Evolutionary conservation across 2,888 invertebrate species (phyloP).

Genomic region (Sericinus montela): DNA sequence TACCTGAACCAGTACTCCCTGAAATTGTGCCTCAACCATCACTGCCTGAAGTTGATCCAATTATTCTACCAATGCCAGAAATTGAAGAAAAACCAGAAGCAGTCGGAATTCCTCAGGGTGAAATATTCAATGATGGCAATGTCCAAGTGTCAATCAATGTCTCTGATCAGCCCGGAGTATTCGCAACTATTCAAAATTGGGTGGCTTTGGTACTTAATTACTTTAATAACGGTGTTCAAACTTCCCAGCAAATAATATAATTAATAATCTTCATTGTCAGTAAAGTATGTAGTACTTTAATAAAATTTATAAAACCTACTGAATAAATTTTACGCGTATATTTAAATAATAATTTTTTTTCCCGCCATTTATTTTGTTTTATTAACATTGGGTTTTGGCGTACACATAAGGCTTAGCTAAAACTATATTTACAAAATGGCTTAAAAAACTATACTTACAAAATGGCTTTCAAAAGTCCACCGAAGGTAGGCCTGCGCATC

Average conservation of each 20-base stretch:
- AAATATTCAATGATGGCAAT: slow-evolving; percentile 52
- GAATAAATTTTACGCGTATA: no score
- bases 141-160: slow-evolving; percentile 49
- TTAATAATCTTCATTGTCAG: no score
- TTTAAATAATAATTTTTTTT: no score
- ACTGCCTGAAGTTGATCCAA: not conserved
- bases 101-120: slow-evolving; percentile 36
- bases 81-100: slow-evolving; percentile 22
- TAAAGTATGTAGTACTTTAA: no score
- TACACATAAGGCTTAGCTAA: no score
- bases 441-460: no score
- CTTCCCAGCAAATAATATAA: slow-evolving; percentile 22
- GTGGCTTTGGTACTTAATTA: slow-evolving; percentile 55
- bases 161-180: slow-evolving; percentile 40
- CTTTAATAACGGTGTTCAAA: slow-evolving; percentile 43
- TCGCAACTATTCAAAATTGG: slow-evolving; percentile 53
- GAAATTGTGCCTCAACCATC: not conserved
- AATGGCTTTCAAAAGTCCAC: no score
- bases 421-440: no score
- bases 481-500: no score
- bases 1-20: not conserved
- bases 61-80: slow-evolving; percentile 19
- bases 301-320: no score
- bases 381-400: no score
- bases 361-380: no score